These are phyloP conservation scores for Neodiprion lecontei DNA, from an alignment of 1,140 invertebrate species.

Conservation along the genomic window DNA sequence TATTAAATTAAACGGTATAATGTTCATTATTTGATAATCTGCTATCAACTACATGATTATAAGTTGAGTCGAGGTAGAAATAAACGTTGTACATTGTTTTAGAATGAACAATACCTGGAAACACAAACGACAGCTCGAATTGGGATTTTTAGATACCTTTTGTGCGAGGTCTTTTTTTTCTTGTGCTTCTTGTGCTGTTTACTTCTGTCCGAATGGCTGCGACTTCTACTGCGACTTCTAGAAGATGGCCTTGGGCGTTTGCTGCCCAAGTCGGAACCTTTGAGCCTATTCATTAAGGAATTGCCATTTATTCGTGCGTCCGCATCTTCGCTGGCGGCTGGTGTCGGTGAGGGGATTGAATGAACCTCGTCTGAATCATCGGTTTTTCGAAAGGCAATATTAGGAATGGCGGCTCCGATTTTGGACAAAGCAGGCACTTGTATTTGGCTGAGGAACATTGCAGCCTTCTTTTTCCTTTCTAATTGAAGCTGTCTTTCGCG, in stretches of 20 bases:
- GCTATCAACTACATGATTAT: no score
- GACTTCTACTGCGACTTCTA: constrained; percentile 51
- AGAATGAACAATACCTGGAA: not conserved
- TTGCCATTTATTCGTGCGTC: constrained; percentile 40
- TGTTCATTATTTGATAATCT: no score
- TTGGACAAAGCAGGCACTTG: constrained; percentile 51
- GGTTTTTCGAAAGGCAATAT: constrained; percentile 24
- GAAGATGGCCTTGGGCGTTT: constrained; percentile 52
- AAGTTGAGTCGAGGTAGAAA: no score
- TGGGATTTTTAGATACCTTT: constrained; percentile 45
- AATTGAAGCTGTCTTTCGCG: constrained; percentile 74
- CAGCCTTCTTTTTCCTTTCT: constrained; percentile 73
- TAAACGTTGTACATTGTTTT: no score
- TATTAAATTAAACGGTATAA: no score
- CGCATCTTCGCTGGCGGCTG: constrained; percentile 33
- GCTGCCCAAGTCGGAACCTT: constrained; percentile 46
- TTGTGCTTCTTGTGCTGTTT: constrained; percentile 55
- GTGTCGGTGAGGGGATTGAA: constrained; percentile 46
- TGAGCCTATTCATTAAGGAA: constrained; percentile 53
- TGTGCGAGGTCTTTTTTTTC: constrained; percentile 57
- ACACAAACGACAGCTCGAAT: constrained; percentile 19
- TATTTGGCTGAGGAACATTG: constrained; percentile 69
- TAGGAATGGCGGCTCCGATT: constrained; percentile 11
- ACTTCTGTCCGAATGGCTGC: constrained; percentile 45
- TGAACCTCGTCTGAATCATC: constrained; percentile 49